phyloP scores from a whole-genome alignment of 2,797 vertebrate genomes.

The Sebastes miniatus region DNA sequence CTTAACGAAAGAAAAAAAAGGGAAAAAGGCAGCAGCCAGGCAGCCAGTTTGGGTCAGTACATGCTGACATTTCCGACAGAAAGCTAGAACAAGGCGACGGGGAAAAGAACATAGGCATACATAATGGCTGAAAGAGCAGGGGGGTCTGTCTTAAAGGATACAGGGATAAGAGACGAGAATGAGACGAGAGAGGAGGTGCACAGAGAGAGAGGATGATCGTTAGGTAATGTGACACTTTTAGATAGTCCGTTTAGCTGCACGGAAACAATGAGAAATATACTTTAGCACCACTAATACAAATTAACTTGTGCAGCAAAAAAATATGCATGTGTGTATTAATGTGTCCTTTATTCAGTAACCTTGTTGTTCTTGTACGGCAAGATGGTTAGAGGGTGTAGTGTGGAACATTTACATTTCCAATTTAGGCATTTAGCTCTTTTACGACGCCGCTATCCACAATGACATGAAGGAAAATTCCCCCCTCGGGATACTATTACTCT shows the following conservation, averaged over 20 bases:
- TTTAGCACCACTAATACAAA: not conserved
- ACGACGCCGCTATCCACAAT: not conserved
- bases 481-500: conserved; percentile 13
- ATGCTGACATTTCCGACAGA: conserved; percentile 75
- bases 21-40: conserved; percentile 14
- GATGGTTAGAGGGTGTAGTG: conserved; percentile 7
- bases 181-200: conserved; percentile 21
- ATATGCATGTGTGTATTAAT: conserved; percentile 6
- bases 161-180: conserved; percentile 22
- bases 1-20: conserved; percentile 18
- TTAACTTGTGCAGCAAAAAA: not conserved
- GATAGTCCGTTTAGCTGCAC: conserved; percentile 12
- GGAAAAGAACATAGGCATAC: conserved; percentile 55
- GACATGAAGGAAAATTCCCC: conserved; percentile 8
- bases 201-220: not conserved
- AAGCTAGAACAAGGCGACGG: conserved; percentile 62
- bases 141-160: conserved; percentile 47
- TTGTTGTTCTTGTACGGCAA: conserved; percentile 3
- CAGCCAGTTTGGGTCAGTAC: conserved; percentile 66
- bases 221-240: conserved; percentile 15
- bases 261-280: conserved; percentile 8
- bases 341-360: conserved; percentile 18
- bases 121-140: conserved; percentile 59
- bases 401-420: conserved; percentile 44
- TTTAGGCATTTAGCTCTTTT: conserved; percentile 42